Evolutionary conservation across 2,797 vertebrate species (phyloP).

Genomic region (Tangara arthus): DNA sequence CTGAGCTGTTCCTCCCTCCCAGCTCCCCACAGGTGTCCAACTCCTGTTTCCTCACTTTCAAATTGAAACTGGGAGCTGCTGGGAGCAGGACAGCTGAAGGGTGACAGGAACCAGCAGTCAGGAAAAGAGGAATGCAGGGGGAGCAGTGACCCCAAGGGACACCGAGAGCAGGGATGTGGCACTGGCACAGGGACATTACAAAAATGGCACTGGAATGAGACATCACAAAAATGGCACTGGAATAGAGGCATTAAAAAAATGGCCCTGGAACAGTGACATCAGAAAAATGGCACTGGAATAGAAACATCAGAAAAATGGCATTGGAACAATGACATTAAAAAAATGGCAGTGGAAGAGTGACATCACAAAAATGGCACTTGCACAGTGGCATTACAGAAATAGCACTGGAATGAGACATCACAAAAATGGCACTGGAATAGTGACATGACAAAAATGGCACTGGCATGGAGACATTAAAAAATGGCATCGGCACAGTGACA

Average conservation of each 20-base stretch:
- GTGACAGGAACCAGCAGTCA: too few species aligned
- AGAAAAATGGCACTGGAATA: not conserved
- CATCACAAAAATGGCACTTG: not conserved
- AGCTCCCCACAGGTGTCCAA: not conserved
- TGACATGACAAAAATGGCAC: not conserved
- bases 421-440: too few species aligned
- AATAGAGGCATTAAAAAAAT: fast-evolving
- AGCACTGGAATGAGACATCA: too few species aligned
- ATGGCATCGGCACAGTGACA: not conserved
- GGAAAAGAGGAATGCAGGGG: not conserved
- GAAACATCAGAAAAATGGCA: fast-evolving
- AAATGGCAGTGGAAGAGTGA: too few species aligned
- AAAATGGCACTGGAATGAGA: not conserved
- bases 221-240: too few species aligned
- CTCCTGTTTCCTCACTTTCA: fast-evolving
- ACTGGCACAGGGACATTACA: too few species aligned
- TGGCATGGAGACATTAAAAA: too few species aligned
- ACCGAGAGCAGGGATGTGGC: not conserved
- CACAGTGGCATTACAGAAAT: not conserved
- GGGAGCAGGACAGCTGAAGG: not conserved
- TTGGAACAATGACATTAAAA: fast-evolving
- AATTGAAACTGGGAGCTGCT: not conserved
- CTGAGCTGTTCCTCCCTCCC: not conserved
- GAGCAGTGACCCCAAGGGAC: not conserved
- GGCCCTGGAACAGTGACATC: not conserved